A percentile compares a stretch with the other conserved stretches of the same genome.
Conservation (phyloP, 2,113 vertebrate species). For the Pycnonotus jocosus region DNA sequence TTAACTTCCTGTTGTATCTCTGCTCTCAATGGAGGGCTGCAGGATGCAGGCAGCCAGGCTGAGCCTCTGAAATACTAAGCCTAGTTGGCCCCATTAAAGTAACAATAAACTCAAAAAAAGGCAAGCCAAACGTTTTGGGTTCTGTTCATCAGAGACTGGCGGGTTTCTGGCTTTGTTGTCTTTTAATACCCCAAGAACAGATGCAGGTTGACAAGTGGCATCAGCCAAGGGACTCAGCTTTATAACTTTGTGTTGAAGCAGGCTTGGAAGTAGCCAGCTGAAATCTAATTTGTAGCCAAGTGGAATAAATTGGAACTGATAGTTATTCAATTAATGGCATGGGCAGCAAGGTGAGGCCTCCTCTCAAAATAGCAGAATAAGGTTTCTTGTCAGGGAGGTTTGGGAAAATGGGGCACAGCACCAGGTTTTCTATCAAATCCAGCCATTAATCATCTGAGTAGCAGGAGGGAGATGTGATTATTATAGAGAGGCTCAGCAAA, state of each 20-base stretch:
- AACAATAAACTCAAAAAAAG: neutral
- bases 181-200: conserved; percentile 33
- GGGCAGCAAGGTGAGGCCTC: conserved; percentile 31
- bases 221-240: conserved; percentile 41
- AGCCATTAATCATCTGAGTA: conserved; percentile 22
- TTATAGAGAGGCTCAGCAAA: neutral
- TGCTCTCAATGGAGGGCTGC: neutral
- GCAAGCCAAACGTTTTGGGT: neutral
- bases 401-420: neutral
- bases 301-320: conserved; percentile 56
- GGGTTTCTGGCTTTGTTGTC: conserved; percentile 20
- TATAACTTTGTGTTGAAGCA: conserved; percentile 11
- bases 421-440: conserved; percentile 5
- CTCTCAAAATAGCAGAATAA: conserved; percentile 24
- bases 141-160: neutral
- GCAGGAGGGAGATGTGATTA: neutral
- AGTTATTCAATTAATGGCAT: conserved; percentile 52
- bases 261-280: conserved; percentile 35
- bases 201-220: conserved; percentile 43
- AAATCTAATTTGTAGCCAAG: conserved; percentile 65
- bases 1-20: neutral
- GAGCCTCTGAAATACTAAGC: neutral
- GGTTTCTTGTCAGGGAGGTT: neutral
- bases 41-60: neutral
- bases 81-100: neutral